These are phyloP conservation scores for Schizaphis graminum DNA, from an alignment of 2,888 invertebrate genomes.

Conservation along the genomic window DNA sequence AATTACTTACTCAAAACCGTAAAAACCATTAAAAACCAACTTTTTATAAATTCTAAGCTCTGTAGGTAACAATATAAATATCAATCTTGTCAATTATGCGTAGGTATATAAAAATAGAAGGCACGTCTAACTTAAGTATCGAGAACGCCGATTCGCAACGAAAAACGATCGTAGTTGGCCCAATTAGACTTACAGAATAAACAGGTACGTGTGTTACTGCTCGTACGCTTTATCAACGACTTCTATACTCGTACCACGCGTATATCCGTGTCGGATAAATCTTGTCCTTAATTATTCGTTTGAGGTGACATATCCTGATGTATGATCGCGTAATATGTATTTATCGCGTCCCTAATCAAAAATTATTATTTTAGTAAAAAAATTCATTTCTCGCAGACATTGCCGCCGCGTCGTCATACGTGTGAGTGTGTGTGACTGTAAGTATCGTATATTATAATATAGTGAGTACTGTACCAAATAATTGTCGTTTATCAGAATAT, in stretches of 20 bases:
- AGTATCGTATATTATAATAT: too few species aligned
- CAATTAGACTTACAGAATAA: not conserved
- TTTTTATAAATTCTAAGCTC: too few species aligned
- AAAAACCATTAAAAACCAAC: too few species aligned
- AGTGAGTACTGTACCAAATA: not conserved
- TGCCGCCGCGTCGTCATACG: not conserved
- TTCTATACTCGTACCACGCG: not conserved
- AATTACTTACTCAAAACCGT: too few species aligned
- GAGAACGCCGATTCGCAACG: not conserved
- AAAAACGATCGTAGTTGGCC: not conserved
- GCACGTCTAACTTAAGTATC: not conserved
- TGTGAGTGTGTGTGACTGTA: not conserved
- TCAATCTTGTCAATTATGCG: too few species aligned
- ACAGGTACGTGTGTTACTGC: not conserved
- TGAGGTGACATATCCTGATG: not conserved
- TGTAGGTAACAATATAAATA: too few species aligned
- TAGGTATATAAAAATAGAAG: too few species aligned
- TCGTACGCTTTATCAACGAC: not conserved
- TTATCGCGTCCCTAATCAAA: not conserved
- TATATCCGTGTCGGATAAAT: not conserved
- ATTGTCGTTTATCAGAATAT: not conserved
- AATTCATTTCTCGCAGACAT: not conserved
- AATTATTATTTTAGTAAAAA: slow-evolving; percentile 4
- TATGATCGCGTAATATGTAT: not conserved
- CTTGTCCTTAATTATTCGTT: slow-evolving; percentile 16